Evolutionary conservation across 1,140 invertebrate genomes (phyloP).

Genomic region (Diprion similis): DNA sequence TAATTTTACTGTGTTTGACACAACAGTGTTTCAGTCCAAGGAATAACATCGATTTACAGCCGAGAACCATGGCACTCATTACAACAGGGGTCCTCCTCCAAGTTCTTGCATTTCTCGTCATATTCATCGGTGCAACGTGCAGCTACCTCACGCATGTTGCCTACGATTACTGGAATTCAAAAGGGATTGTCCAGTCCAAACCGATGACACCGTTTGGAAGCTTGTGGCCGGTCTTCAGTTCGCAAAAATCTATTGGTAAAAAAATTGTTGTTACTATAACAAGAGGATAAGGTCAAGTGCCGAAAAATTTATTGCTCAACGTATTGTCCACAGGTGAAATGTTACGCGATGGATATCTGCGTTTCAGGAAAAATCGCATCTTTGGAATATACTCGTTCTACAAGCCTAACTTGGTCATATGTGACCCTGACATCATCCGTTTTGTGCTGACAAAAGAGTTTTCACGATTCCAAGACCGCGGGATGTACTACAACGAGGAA

Average conservation of each 20-base stretch:
- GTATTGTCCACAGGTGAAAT: constrained; percentile 29
- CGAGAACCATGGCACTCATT: too few species aligned
- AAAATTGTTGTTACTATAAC: background rate
- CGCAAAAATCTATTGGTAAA: background rate
- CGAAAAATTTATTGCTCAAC: background rate
- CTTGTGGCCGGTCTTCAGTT: background rate
- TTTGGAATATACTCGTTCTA: constrained; percentile 61
- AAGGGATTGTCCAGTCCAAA: constrained; percentile 50
- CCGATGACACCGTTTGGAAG: constrained; percentile 22
- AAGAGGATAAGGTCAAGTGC: too few species aligned
- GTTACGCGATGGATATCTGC: constrained; percentile 26
- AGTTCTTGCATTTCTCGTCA: background rate
- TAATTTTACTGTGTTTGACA: too few species aligned
- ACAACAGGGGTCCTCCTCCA: background rate
- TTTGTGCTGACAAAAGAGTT: constrained; percentile 61
- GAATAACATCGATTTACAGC: too few species aligned
- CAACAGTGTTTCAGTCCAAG: too few species aligned
- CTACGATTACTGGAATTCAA: constrained; percentile 51
- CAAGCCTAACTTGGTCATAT: constrained; percentile 56
- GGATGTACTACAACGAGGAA: constrained; percentile 55
- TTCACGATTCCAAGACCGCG: constrained; percentile 57
- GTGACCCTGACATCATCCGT: constrained; percentile 61
- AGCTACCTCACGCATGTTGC: constrained; percentile 37
- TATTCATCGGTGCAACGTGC: constrained; percentile 17
- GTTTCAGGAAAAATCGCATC: constrained; percentile 25